Evolutionary conservation across 1,140 invertebrate species (phyloP).

Genomic region (Ditylenchus dipsaci): DNA sequence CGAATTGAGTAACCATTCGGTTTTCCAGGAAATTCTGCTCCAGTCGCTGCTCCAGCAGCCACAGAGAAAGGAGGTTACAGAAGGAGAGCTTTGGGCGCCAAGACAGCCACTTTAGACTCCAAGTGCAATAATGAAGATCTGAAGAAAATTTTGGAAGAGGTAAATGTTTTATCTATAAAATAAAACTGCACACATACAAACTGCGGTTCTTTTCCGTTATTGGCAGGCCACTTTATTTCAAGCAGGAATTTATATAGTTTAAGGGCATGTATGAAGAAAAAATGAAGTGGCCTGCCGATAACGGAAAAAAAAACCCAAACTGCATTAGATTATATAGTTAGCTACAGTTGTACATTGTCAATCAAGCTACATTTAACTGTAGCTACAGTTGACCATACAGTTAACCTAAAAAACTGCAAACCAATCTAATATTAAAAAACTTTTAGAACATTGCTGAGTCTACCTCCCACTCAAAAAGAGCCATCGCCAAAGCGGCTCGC

Average conservation of each 20-base stretch:
- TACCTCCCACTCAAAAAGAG: slow-evolving; percentile 39
- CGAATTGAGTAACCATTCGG: too few relatives aligned
- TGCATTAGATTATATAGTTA: too few relatives aligned
- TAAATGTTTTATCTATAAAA: slow-evolving; percentile 4
- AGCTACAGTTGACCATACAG: too few relatives aligned
- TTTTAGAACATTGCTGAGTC: slow-evolving; percentile 40
- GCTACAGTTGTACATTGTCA: too few relatives aligned
- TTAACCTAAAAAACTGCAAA: slow-evolving; percentile 12
- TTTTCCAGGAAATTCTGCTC: slow-evolving; percentile 6
- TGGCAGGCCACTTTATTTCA: too few relatives aligned
- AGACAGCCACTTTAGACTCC: slow-evolving; percentile 36
- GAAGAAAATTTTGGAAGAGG: slow-evolving; percentile 35
- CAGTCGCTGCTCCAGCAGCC: background rate
- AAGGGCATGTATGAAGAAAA: too few relatives aligned
- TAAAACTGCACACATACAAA: too few relatives aligned
- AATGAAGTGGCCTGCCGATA: too few relatives aligned
- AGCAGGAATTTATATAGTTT: too few relatives aligned
- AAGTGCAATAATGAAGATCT: slow-evolving; percentile 48
- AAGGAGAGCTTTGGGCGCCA: slow-evolving; percentile 29
- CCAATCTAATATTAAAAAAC: background rate
- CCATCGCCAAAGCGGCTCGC: slow-evolving; percentile 40
- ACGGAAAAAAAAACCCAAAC: background rate
- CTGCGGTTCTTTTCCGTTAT: too few relatives aligned
- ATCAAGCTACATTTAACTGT: too few relatives aligned
- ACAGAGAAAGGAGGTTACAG: slow-evolving; percentile 21